Percentiles rank a stretch among this genome's conserved stretches.
phyloP scores from a whole-genome alignment of 2,888 invertebrate genomes.

The Ectemnius cavifrons region DNA sequence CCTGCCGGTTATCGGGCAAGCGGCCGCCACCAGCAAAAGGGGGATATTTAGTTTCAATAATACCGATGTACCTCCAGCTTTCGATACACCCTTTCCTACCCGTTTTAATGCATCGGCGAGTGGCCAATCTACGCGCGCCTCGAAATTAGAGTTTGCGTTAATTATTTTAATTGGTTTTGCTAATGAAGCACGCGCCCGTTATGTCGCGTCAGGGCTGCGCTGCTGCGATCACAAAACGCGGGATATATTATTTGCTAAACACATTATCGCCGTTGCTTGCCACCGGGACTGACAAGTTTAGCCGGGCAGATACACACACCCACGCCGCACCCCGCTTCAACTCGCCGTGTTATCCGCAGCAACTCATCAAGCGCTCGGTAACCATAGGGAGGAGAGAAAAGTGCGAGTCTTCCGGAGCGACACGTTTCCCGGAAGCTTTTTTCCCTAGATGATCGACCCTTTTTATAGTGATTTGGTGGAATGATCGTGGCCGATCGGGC shows the following conservation, averaged over 20 bases:
- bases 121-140: constrained; percentile 43
- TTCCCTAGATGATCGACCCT: no score
- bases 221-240: constrained; percentile 49
- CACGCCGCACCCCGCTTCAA: background rate
- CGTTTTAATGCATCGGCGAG: constrained; percentile 46
- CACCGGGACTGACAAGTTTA: constrained; percentile 2
- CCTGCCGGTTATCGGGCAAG: constrained; percentile 27
- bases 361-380: no score
- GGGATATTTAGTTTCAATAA: constrained; percentile 52
- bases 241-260: constrained; percentile 55
- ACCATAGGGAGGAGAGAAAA: no score
- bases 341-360: background rate
- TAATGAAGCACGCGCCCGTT: constrained; percentile 54
- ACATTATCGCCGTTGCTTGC: constrained; percentile 47
- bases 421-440: no score
- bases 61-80: constrained; percentile 34
- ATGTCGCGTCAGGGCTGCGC: constrained; percentile 27
- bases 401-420: no score
- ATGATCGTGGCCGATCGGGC: background rate
- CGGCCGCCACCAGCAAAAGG: constrained; percentile 25
- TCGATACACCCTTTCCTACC: constrained; percentile 30
- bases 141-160: constrained; percentile 56
- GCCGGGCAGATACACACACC: background rate
- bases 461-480: background rate
- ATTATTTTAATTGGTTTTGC: constrained; percentile 61